Evolutionary conservation across 2,797 vertebrate species (phyloP).

Genomic region (Anomalospiza imberbis): DNA sequence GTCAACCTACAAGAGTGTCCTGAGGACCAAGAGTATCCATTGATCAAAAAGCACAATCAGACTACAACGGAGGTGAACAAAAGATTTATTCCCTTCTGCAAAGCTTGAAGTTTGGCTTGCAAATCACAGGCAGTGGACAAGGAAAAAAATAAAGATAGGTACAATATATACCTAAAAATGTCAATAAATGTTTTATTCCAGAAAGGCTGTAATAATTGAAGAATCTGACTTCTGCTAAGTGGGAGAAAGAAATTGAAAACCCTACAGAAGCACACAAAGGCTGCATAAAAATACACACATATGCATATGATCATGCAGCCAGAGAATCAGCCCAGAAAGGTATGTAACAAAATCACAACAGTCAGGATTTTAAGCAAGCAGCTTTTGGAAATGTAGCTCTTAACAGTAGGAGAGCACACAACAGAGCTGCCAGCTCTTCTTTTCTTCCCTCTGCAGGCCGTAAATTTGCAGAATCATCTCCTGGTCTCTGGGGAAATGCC

Average conservation of each 20-base stretch:
- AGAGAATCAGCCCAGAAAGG: not conserved
- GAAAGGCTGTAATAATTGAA: not conserved
- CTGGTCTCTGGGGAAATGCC: slow-evolving; percentile 22
- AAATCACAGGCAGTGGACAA: not conserved
- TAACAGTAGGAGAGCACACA: not conserved
- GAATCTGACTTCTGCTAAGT: not conserved
- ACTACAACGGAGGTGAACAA: not conserved
- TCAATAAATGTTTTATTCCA: not conserved
- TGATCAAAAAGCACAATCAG: not conserved
- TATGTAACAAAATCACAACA: not conserved
- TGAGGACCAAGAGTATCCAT: not conserved
- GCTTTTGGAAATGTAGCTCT: not conserved
- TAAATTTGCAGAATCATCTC: slow-evolving; percentile 41
- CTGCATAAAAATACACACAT: not conserved
- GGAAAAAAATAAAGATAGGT: not conserved
- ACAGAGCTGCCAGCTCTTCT: not conserved
- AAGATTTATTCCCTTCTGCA: not conserved
- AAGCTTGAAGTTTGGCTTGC: not conserved
- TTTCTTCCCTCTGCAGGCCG: not conserved
- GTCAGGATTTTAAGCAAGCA: not conserved
- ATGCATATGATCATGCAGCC: not conserved
- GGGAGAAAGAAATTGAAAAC: not conserved
- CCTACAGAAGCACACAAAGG: not conserved
- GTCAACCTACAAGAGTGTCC: not conserved
- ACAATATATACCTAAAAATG: not conserved